Evolutionary conservation across 2,888 invertebrate genomes (phyloP), one percentile per base, ranked within the genome.

Genomic region (Acrocyrtus sp.): DNA sequence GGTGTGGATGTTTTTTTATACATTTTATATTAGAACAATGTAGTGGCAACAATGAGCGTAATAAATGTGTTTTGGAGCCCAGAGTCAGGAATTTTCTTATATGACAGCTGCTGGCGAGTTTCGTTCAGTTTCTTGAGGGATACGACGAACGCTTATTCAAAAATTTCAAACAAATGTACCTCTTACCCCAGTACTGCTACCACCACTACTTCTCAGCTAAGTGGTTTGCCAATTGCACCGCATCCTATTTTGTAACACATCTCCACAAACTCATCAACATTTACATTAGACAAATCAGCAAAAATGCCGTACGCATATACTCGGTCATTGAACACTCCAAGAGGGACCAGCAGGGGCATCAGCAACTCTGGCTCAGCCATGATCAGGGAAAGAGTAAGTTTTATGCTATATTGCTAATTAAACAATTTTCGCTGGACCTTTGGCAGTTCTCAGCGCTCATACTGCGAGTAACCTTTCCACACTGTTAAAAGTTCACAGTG

Each of bases 261-360:
- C n/a, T n/a, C n/a, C n/a, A n/a, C n/a, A n/a, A n/a, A n/a, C n/a
- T n/a, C n/a, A n/a, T n/a, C n/a, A n/a, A n/a, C n/a, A n/a, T n/a
- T n/a, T 21, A 21, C 19, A 48, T 48, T 45, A 45, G 39, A 51
- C 45, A 34, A 68, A 53, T 45, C 53, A 39, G 56, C 53, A 69
- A 69, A 47, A 22, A 69, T 69, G 69, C 69, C 69, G 34, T 69
- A 61, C 48, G 69, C 69, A 61, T 61, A 69, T 26, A 41, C 62
- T 24, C 69, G 74, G 61, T 66, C 74, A 74, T 50, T 74, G 74
- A 69, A 74, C 74, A 74, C 60, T 61, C 60, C 69, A 51, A 39
- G 65, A 65, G 45, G 21, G 19, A 27, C 29, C 43, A 53, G 68
- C 53, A 69, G 69, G 41, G 41, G 56, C 39, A 61, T 34, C 39